These are phyloP conservation scores for Campoplex capitator DNA, from an alignment of 2,888 invertebrate genomes.

Conservation along the genomic window DNA sequence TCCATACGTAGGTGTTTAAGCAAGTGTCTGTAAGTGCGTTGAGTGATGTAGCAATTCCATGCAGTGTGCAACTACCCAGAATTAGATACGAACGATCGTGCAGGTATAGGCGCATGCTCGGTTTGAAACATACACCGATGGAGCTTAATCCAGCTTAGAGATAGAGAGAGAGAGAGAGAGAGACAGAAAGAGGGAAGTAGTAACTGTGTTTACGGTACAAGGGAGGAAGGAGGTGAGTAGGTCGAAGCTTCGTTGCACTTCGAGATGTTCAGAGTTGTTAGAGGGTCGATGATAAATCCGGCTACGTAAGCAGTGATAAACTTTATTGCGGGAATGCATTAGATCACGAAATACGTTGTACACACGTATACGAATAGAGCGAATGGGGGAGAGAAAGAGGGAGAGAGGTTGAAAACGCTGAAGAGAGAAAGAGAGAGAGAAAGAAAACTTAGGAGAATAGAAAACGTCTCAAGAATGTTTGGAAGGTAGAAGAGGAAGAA, in stretches of 20 bases:
- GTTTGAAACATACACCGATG: constrained; percentile 55
- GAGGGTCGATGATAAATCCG: constrained; percentile 71
- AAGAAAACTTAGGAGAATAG: not conserved
- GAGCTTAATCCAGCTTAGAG: constrained; percentile 49
- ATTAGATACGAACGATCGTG: constrained; percentile 56
- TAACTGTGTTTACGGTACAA: constrained; percentile 37
- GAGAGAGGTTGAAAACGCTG: not conserved
- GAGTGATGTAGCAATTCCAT: constrained; percentile 49
- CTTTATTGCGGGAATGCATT: constrained; percentile 83
- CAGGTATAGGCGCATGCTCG: constrained; percentile 59
- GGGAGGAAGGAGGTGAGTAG: constrained; percentile 37
- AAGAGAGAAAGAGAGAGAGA: not conserved
- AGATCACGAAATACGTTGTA: constrained; percentile 81
- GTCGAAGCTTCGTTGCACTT: constrained; percentile 51
- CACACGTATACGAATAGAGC: constrained; percentile 41
- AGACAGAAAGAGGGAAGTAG: constrained; percentile 25
- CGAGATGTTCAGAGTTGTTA: constrained; percentile 57
- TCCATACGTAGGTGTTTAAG: not conserved
- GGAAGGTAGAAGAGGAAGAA: too few relatives aligned
- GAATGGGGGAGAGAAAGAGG: constrained; percentile 38
- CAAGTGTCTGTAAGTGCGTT: constrained; percentile 60
- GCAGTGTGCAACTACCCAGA: constrained; percentile 38
- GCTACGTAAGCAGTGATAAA: constrained; percentile 81
- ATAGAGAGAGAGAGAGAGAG: constrained; percentile 24
- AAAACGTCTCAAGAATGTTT: not conserved